Base-by-base conservation (phyloP, 1,140 invertebrate genomes). In the Diachasmimorpha longicaudata region DNA sequence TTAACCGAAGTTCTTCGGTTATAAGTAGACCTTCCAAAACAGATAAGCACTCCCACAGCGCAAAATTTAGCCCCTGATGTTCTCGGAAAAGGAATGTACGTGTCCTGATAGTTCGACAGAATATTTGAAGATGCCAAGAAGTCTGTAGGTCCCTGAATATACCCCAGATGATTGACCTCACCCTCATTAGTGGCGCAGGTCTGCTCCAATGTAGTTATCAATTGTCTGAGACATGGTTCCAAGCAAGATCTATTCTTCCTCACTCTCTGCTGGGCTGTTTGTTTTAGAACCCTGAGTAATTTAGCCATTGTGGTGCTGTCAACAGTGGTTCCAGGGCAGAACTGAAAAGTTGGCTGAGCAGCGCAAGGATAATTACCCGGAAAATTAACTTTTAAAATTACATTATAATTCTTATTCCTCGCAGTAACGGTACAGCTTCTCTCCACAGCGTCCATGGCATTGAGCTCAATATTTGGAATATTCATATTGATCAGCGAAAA, bases 11-110 rank as follows among this genome's bases (percentile, higher is more conserved):
- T 86, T 79, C 94, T 91, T 79, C 94, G 92, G 1, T 93, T 89
- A 80, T 94, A 94, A 11, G 93, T 90, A 0, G 94, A 93, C 75
- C 96, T 91, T 58, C 94, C 94, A 87, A 98, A 98, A 76, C 95
- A 96, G 9, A 96, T 95, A 31, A 97, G 88, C 25, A 93, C 92
- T 79, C 91, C 92, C 2, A 77, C 52, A 46, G 94, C 94, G 88
- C 95, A 97, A 90, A 98, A 99, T 84, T 95, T 94, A 0, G 96
- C 97, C 4, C 97, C 97, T 13, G 96, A 98, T 0, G 97, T 98
- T 72, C 96, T 90, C 0, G 97, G 97, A 89, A 98, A 99, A 0
- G 97, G 97, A 78, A 99, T 95, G 80, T 94, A 96, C n/a, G 94
- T 92, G 83, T 95, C 94, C 74, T 94, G 93, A 82, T 87, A 89